Base-by-base conservation (phyloP, 1,140 invertebrate genomes). In the Heliconius congener region DNA sequence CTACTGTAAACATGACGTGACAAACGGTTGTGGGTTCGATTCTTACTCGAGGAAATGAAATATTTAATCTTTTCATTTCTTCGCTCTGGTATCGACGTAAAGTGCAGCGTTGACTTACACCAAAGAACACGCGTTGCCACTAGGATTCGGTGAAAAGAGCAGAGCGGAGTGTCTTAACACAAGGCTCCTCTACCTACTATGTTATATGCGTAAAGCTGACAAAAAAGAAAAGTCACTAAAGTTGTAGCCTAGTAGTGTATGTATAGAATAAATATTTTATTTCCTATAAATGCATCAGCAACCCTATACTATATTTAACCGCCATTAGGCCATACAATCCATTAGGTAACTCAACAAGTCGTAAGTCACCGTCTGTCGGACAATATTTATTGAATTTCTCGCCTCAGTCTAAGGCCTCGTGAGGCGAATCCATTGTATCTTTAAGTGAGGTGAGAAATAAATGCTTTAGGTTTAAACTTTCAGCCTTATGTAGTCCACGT, bases 351-450 rank as follows among this genome's bases (percentile, higher is more conserved):
- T 66, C 60, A 66, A 66, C 60, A 66, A 66, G 60, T 66, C 60
- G 60, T 66, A 66, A 66, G 60, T 66, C 60, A 66, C 13, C 60
- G 60, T 66, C 60, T 30, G 1, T 6, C 60, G 0, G 60, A 66
- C 60, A 66, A 30, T n/a, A 30, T 66, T 66, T 66, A 66, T 66
- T 66, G 60, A 30, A 66, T 66, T 66, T 66, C 60, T 66, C 60
- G 60, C 13, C 60, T 66, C 23, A 66, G 60, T 66, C 60, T 13
- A 66, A 23, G 11, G 60, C 11, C 60, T 30, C 60, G 60, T 66
- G 60, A 16, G 60, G 60, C 60, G 60, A 66, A 66, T 66, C 23
- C 23, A 5, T 66, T 30, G 11, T 27, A 60, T 27, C 19, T 11
- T 60, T 60, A 60, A 60, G 55, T 2, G 19, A n/a, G 9, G n/a